Evolutionary conservation across 2,113 vertebrate species (phyloP), one percentile per base, ranked within the genome.

Genomic region (Tautogolabrus adspersus): DNA sequence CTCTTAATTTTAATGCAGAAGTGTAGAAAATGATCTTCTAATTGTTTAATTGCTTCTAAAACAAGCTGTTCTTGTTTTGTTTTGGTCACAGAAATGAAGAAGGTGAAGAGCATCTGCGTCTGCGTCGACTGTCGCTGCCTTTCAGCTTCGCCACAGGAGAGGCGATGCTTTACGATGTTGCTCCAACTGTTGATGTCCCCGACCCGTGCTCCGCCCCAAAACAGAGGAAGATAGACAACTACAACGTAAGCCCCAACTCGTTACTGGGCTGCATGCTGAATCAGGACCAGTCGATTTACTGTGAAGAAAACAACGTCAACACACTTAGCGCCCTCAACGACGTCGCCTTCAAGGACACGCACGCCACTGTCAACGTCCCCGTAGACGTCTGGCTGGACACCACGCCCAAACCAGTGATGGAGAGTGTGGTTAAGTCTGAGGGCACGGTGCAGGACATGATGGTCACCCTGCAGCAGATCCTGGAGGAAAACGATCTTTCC

Each of bases 21-120:
- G 10, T 40, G 8, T 4, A 9, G 38, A 42, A 42, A 11, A 10
- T 42, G 40, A 10, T 42, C 8, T 3, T 9, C 11, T 42, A 6
- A 10, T 42, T 9, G 11, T 42, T 10, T 2, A 11, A 2, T 11
- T 9, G 11, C 40, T 42, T 42, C 8, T 42, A 0, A 23, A 26
- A 1, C 23, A 12, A 0, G 10, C 16, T 19, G 30, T 34, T 34
- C 30, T 18, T 61, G 71, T 10, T 54, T 30, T 21, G 22, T 46
- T 40, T 9, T 55, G 3, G n/a, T 22, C 22, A 8, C 90, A 96
- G 95, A 54, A 95, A 95, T 46, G 94, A 94, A 58, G 95, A 96
- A 88, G 96, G 96, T 0, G 95, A 96, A 37, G 95, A 97, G 22
- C 93, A 96, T n/a, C 89, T 96, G 3, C 83, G 44, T 26, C 94